These are phyloP conservation scores for Eleginops maclovinus DNA, from an alignment of 2,113 vertebrate genomes.

Conservation along the genomic window DNA sequence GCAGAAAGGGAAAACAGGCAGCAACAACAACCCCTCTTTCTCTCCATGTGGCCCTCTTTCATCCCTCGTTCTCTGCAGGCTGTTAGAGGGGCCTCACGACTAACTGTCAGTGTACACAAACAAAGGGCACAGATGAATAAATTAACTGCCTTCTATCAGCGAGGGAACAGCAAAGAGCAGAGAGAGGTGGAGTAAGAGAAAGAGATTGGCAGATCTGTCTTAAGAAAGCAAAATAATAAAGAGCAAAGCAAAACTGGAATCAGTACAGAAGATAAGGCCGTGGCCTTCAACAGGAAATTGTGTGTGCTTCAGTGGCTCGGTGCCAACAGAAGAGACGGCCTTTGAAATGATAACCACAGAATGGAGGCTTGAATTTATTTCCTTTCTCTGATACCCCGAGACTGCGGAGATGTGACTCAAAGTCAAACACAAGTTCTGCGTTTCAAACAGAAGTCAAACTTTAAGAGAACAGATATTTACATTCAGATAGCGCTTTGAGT, in stretches of 20 bases:
- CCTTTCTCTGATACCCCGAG: not conserved
- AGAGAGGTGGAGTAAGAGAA: not conserved
- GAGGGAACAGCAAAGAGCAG: slow-evolving; percentile 33
- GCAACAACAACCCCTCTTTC: slow-evolving; percentile 68
- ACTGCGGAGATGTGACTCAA: slow-evolving; percentile 3
- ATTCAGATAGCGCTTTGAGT: slow-evolving; percentile 10
- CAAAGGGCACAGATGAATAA: slow-evolving; percentile 79
- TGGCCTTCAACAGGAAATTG: slow-evolving; percentile 36
- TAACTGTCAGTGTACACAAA: slow-evolving; percentile 72
- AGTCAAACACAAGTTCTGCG: slow-evolving; percentile 10
- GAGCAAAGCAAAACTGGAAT: not conserved
- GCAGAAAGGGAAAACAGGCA: slow-evolving; percentile 71
- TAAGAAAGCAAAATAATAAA: slow-evolving; percentile 2
- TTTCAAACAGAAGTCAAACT: slow-evolving; percentile 6
- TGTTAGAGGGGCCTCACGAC: slow-evolving; percentile 74
- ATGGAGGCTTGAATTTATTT: not conserved
- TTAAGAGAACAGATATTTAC: slow-evolving; percentile 10
- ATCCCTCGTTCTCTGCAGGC: slow-evolving; percentile 63
- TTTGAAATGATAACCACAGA: slow-evolving; percentile 27
- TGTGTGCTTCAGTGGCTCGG: slow-evolving; percentile 35
- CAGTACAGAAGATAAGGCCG: slow-evolving; percentile 11
- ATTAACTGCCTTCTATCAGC: slow-evolving; percentile 65
- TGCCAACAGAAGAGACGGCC: slow-evolving; percentile 25
- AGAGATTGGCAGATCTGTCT: slow-evolving; percentile 2
- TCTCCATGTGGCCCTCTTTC: slow-evolving; percentile 67